Evolutionary conservation across 1,140 invertebrate genomes (phyloP), one percentile per base, ranked within the genome.

Genomic region (Papilio glaucus): DNA sequence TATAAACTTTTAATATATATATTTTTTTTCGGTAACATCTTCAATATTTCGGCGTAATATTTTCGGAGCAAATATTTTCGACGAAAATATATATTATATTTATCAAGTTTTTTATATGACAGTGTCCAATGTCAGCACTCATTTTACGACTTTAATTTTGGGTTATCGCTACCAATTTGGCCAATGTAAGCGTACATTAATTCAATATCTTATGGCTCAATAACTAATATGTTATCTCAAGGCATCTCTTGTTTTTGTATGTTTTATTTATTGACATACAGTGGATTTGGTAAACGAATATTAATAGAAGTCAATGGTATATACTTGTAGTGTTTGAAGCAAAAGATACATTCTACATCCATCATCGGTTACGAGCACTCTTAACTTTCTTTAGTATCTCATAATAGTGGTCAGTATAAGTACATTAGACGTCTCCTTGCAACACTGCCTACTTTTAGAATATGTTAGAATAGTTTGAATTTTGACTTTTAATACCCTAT

Each of bases 111-210:
- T 69, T 69, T 69, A 45, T 69, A 29, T 26, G 65, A 69, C 29
- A 61, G 76, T 76, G 82, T 84, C 79, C 86, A 86, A 87, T 84
- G 85, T 84, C 84, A 86, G 76, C 82, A 80, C 78, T 80, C 81
- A 74, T 84, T 87, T 88, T 88, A 85, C 80, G 81, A 83, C 75
- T 79, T 61, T 74, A 71, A 83, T 84, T 77, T 79, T 76, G 76
- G 77, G 74, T 72, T 81, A 84, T 83, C 80, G 80, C 82, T 79
- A 86, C 73, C 81, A 80, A 82, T 86, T 88, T 80, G 86, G 85
- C 84, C 88, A 89, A 88, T 89, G 85, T 85, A 84, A 84, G 79
- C 63, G 85, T 85, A 84, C 87, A 89, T 88, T 85, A 88, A 88
- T 88, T 86, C 82, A 79, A 84, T 74, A 83, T 77, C 82, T 89